Evolutionary conservation across 2,888 invertebrate genomes (phyloP), one percentile per base, ranked within the genome.

Genomic region (Hirtodrosophila trivittata): DNA sequence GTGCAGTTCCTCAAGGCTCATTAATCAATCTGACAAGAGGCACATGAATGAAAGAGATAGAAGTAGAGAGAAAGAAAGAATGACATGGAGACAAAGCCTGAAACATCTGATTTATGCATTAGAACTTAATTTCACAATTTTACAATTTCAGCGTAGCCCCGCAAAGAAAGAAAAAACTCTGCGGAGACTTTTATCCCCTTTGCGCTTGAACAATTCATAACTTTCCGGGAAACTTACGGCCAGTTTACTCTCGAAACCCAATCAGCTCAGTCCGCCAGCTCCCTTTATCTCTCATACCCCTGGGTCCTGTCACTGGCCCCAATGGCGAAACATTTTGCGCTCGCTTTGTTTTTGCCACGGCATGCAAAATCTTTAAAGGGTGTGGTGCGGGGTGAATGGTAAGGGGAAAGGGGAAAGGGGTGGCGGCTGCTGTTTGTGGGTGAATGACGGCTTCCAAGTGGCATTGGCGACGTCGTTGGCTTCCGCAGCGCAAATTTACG

Each of bases 31-130:
- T 64, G 66, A 51, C 49, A 51, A 57, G 45, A 45, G 50, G 60
- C 41, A 41, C 25, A 16, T 30, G 45, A 30, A 13, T 14, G 55
- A 35, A n/a, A 26, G 21, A 42, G 25, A 32, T 12, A 37, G 18
- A 14, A 4, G 6, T 13, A 9, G 3, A 3, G 30, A 46, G n/a
- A 7, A 9, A 6, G 9, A 8, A 16, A 12, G 9, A 13, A 5
- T 8, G 41, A 18, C 14, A 35, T 1, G 26, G 12, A 14, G 12
- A 28, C 5, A 18, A 28, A 10, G 33, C 37, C 14, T 18, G 42
- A 10, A 37, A 26, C 41, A 37, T 50, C 68, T 80, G 80, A 83
- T 80, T 80, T 86, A 86, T 86, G 86, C 86, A 47, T 58, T 57
- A 42, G 37, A 86, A 83, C 67, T 78, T 78, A 67, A 80, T 76